A percentile compares a stretch with the other conserved stretches of the same genome.
These are phyloP conservation scores for Dryomyza anilis DNA, from an alignment of 2,888 invertebrate species.

Conservation along the genomic window DNA sequence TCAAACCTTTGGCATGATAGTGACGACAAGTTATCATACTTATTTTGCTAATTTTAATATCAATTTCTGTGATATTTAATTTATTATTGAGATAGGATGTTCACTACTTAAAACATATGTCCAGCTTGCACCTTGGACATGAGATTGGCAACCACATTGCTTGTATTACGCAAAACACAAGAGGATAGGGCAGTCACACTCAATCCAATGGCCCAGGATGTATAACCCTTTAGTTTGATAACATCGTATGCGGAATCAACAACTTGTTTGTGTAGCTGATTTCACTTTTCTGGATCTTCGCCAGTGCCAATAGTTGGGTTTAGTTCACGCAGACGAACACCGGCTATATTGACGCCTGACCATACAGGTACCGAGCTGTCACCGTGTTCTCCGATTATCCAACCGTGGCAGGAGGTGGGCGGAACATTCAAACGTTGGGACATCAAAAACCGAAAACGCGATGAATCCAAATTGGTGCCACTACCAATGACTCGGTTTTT, in stretches of 20 bases:
- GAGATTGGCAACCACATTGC: constrained; percentile 72
- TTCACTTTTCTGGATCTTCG: constrained; percentile 79
- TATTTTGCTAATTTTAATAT: too few species aligned
- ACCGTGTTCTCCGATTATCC: constrained; percentile 94
- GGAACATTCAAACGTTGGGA: constrained; percentile 82
- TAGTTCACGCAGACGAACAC: constrained; percentile 80
- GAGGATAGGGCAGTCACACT: constrained; percentile 75
- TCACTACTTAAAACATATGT: constrained; percentile 54
- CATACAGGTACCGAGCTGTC: constrained; percentile 91
- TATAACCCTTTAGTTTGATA: constrained; percentile 87
- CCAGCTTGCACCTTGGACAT: constrained; percentile 70
- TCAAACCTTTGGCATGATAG: too few species aligned
- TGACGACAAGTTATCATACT: constrained; percentile 15
- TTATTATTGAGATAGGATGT: constrained; percentile 7
- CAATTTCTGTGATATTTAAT: too few species aligned
- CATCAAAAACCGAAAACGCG: constrained; percentile 85
- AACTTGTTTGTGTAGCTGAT: constrained; percentile 79
- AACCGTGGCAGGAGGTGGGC: constrained; percentile 87
- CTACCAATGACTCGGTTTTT: constrained; percentile 87
- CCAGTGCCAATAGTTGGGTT: constrained; percentile 75
- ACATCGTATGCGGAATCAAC: constrained; percentile 87
- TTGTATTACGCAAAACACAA: constrained; percentile 74
- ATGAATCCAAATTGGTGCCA: constrained; percentile 92
- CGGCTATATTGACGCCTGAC: constrained; percentile 92
- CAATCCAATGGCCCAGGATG: constrained; percentile 88